Conservation (phyloP, 1,140 invertebrate species). For the Medauroidea extradentata region DNA sequence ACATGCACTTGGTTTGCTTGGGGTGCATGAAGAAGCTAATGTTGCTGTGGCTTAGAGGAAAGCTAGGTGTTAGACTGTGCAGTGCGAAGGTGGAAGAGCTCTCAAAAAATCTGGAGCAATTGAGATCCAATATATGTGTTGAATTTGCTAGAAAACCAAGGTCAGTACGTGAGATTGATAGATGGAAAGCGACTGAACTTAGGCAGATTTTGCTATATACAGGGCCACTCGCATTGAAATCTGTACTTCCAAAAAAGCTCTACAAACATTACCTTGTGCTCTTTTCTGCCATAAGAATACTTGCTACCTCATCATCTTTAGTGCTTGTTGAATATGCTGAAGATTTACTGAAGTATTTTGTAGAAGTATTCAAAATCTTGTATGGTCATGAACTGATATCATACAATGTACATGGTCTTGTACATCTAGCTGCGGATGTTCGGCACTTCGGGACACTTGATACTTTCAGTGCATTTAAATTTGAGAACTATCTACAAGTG, state of each 20-base stretch:
- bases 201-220: constrained; percentile 40
- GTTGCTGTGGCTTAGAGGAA: too few species aligned
- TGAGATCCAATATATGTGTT: not conserved
- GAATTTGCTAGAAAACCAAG: constrained; percentile 39
- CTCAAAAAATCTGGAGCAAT: not conserved
- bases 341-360: constrained; percentile 32
- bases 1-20: too few species aligned
- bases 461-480: constrained; percentile 32
- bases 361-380: constrained; percentile 20
- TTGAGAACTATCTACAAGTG: constrained; percentile 36
- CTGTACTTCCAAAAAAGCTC: constrained; percentile 16
- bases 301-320: constrained; percentile 15
- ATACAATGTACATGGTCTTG: constrained; percentile 40
- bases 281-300: constrained; percentile 27
- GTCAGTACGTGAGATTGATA: constrained; percentile 25
- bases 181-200: constrained; percentile 45
- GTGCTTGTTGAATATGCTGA: constrained; percentile 29
- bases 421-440: constrained; percentile 38
- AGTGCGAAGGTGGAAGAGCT: not conserved
- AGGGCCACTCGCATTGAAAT: constrained; percentile 33
- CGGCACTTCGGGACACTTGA: constrained; percentile 30
- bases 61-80: too few species aligned
- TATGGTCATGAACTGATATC: constrained; percentile 32
- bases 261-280: constrained; percentile 19
- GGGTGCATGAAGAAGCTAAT: too few species aligned